Conservation (phyloP, 2,797 vertebrate genomes). For the Anguilla anguilla region DNA sequence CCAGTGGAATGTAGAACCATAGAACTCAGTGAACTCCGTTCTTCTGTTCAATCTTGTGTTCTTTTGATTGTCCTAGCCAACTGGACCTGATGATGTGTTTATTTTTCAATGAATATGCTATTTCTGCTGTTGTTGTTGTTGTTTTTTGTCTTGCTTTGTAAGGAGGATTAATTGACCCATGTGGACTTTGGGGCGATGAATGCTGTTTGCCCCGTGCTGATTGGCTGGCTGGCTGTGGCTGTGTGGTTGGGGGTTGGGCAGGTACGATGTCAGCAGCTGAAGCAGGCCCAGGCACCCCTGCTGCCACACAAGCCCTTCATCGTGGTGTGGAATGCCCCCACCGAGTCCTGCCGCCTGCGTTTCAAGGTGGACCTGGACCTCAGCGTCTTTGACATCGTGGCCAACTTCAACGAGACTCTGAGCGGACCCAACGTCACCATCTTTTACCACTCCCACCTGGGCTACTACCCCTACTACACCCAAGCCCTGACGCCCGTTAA, state of each 20-base stretch:
- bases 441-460: slow-evolving; percentile 87
- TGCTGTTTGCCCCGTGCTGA: slow-evolving; percentile 31
- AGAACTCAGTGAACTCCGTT: slow-evolving; percentile 50
- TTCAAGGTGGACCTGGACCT: slow-evolving; percentile 88
- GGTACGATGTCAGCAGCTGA: slow-evolving; percentile 52
- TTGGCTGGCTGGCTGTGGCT: slow-evolving; percentile 43
- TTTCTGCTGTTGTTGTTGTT: slow-evolving; percentile 32
- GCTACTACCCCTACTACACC: slow-evolving; percentile 85
- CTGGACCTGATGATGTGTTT: slow-evolving; percentile 52
- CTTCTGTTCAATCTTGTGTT: slow-evolving; percentile 42
- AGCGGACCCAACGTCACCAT: slow-evolving; percentile 85
- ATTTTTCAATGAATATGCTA: slow-evolving; percentile 45
- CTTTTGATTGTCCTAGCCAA: slow-evolving; percentile 61
- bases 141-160: slow-evolving; percentile 38
- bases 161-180: slow-evolving; percentile 54
- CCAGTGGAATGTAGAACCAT: slow-evolving; percentile 64
- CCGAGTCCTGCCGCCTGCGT: slow-evolving; percentile 78
- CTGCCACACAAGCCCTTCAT: slow-evolving; percentile 80
- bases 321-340: slow-evolving; percentile 87
- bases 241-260: slow-evolving; percentile 32
- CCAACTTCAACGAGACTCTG: slow-evolving; percentile 83
- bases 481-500: slow-evolving; percentile 73
- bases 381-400: slow-evolving; percentile 81
- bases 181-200: slow-evolving; percentile 56
- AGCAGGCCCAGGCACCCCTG: slow-evolving; percentile 72